Evolutionary conservation across 2,888 invertebrate genomes (phyloP).

Genomic region (Ophion slaviceki): DNA sequence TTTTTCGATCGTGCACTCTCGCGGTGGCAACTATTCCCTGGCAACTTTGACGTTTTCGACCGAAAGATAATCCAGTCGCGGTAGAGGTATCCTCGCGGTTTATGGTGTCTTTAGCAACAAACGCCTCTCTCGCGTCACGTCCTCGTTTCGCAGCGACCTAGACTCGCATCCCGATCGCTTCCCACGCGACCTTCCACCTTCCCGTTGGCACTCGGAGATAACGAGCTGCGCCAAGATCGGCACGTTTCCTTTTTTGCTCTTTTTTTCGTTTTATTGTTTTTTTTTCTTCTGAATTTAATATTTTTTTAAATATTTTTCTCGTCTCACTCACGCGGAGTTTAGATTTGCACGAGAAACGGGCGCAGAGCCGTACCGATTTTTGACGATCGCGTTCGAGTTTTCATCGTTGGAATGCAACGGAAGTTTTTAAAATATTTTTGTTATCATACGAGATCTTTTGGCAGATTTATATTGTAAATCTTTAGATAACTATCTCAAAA

Average conservation of each 20-base stretch:
- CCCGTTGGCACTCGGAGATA: slow-evolving; percentile 57
- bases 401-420: no score
- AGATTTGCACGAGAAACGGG: no score
- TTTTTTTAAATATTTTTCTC: not conserved
- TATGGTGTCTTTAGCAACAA: slow-evolving; percentile 59
- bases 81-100: slow-evolving; percentile 10
- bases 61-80: not conserved
- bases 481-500: no score
- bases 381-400: no score
- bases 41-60: not conserved
- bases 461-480: no score
- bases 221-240: slow-evolving; percentile 46
- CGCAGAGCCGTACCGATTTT: no score
- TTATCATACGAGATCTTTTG: no score
- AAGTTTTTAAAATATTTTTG: no score
- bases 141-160: slow-evolving; percentile 74
- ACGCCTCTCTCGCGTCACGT: slow-evolving; percentile 64
- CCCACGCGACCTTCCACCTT: slow-evolving; percentile 76
- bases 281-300: not conserved
- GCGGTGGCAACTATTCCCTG: not conserved
- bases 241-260: not conserved
- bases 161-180: slow-evolving; percentile 74
- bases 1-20: not conserved
- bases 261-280: not conserved
- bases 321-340: not conserved